Evolutionary conservation across 2,888 invertebrate genomes (phyloP), one percentile per base, ranked within the genome.

Genomic region (Drosophila macrospina): DNA sequence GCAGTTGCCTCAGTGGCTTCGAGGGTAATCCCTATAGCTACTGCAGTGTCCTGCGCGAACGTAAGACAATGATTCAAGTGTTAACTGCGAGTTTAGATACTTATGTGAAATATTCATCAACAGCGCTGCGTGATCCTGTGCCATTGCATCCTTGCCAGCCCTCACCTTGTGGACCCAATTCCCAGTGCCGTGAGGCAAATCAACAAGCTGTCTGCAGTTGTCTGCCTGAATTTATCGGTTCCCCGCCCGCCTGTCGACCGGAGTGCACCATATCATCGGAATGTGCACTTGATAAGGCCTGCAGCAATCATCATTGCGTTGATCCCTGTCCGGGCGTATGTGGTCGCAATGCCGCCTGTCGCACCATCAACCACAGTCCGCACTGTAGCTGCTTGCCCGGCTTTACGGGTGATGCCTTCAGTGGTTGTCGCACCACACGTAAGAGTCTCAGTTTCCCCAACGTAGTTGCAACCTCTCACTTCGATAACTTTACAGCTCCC

Each of bases 291-390:
- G 93, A 94, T 69, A 92, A 94, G 72, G 95, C 95, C n/a, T 95
- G 95, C 80, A 93, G 94, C 30, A 94, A 94, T 89, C 93, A 94
- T 51, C 95, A 94, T 89, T 95, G 95, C 84, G 91, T 92, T 77
- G 95, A 95, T 86, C 95, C 95, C n/a, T 97, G 97, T 84, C 93
- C 93, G 0, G 95, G 95, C 62, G 93, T 95, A 0, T 98, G 98
- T 90, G 97, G 97, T 10, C 91, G 93, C 94, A 86, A 96, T 95
- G 91, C 96, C 93, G 88, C 88, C 5, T 92, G 92, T 48, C 86
- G 82, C 10, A 88, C 89, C 4, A 80, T 94, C 28, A 94, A 95
- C 83, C 96, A 97, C 86, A 95, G 94, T 63, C 95, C 96, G 0
- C 94, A 95, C 90, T 96, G 95, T 84, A 93, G 93, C n/a, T 96